phyloP scores from a whole-genome alignment of 1,140 invertebrate species.

The Liolophura sinensis region DNA sequence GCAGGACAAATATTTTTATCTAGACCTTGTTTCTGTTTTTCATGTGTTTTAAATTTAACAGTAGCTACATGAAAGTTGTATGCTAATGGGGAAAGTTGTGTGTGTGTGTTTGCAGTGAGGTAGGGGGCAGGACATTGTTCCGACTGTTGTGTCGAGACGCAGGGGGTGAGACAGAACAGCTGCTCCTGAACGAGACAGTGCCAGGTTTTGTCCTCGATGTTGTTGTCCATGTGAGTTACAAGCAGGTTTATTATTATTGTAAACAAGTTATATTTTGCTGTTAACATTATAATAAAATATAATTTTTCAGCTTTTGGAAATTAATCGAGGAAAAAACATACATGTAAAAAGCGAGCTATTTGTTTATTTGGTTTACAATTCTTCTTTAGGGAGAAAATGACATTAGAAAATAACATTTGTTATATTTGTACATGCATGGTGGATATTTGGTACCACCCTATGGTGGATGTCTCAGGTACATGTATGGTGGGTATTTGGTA shows the following conservation, averaged over 20 bases:
- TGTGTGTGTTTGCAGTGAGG: constrained; percentile 71
- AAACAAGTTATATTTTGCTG: too few relatives aligned
- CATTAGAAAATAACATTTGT: too few relatives aligned
- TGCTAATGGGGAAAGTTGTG: neutral
- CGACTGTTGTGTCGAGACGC: constrained; percentile 89
- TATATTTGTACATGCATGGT: too few relatives aligned
- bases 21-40: neutral
- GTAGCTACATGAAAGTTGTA: neutral
- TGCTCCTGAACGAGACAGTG: constrained; percentile 90
- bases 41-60: neutral
- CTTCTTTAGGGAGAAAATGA: too few relatives aligned
- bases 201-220: constrained; percentile 96
- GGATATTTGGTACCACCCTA: too few relatives aligned
- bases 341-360: too few relatives aligned
- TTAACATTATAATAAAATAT: too few relatives aligned
- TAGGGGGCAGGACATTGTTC: constrained; percentile 91
- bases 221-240: constrained; percentile 72
- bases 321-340: too few relatives aligned
- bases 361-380: too few relatives aligned
- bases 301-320: too few relatives aligned
- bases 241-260: neutral
- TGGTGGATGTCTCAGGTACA: too few relatives aligned
- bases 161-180: constrained; percentile 92
- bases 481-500: too few relatives aligned
- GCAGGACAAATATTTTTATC: neutral